These are phyloP conservation scores for Cyprinodon brontotheroides DNA, from an alignment of 2,113 vertebrate genomes.

Conservation along the genomic window DNA sequence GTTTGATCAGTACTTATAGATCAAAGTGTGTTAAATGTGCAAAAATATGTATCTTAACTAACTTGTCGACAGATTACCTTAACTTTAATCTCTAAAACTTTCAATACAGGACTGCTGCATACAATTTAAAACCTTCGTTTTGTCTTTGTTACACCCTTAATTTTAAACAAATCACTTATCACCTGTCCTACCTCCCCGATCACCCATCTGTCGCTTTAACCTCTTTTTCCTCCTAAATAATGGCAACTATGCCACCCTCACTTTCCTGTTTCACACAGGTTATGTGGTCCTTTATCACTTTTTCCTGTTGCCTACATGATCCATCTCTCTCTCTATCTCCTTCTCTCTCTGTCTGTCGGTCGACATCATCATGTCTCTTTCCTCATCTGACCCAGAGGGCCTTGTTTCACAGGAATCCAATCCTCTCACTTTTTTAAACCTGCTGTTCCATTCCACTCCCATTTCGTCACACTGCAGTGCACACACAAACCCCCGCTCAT, in stretches of 20 bases:
- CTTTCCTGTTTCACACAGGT: constrained; percentile 31
- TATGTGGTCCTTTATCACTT: constrained; percentile 28
- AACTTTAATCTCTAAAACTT: not conserved
- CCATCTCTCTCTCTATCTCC: constrained; percentile 23
- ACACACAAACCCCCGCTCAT: constrained; percentile 65
- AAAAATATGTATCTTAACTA: not conserved
- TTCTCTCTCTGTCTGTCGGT: constrained; percentile 30
- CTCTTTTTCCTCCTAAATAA: constrained; percentile 23
- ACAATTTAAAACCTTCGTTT: constrained; percentile 2
- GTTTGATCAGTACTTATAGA: not conserved
- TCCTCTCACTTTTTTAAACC: constrained; percentile 72
- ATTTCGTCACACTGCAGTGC: constrained; percentile 74
- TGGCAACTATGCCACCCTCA: constrained; percentile 17
- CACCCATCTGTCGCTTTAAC: constrained; percentile 45
- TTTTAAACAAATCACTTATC: constrained; percentile 24
- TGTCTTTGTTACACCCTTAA: constrained; percentile 14
- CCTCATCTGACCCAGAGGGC: constrained; percentile 66
- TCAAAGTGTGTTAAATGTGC: not conserved
- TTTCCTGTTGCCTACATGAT: constrained; percentile 22
- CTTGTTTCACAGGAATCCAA: constrained; percentile 72
- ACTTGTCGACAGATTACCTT: no score
- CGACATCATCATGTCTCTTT: not conserved
- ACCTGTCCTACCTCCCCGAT: constrained; percentile 18
- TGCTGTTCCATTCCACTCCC: constrained; percentile 74
- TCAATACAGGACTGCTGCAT: not conserved